These are phyloP conservation scores for Aeoliscus strigatus DNA, from an alignment of 2,797 vertebrate genomes.

Conservation along the genomic window DNA sequence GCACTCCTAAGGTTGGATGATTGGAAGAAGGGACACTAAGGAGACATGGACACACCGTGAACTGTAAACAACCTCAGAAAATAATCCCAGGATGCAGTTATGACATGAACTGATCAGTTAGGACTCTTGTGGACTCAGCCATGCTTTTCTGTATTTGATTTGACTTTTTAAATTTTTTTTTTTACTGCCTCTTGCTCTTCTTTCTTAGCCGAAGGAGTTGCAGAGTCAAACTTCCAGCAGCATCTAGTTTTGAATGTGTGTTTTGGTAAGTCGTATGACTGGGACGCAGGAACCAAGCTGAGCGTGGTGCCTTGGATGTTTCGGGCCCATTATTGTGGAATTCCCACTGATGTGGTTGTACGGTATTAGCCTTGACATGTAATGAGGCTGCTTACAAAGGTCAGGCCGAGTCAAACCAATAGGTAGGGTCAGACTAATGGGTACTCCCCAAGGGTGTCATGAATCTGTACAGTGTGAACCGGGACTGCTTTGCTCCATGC, in stretches of 20 bases:
- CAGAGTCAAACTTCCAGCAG: constrained; percentile 3
- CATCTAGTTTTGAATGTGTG: constrained; percentile 14
- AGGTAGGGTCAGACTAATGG: constrained; percentile 47
- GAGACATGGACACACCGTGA: constrained; percentile 34
- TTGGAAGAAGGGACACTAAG: constrained; percentile 47
- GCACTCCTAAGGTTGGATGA: constrained; percentile 16
- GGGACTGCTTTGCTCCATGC: constrained; percentile 21
- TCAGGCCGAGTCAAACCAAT: constrained; percentile 51
- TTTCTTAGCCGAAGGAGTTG: no score
- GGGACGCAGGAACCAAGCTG: constrained; percentile 23
- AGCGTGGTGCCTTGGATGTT: constrained; percentile 29
- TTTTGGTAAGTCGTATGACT: constrained; percentile 10
- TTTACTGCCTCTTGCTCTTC: no score
- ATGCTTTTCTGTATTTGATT: no score
- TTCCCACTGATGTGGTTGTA: constrained; percentile 50
- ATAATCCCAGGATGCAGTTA: no score
- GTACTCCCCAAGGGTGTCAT: constrained; percentile 50
- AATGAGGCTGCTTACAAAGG: constrained; percentile 50
- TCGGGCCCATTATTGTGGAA: constrained; percentile 54
- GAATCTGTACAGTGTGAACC: constrained; percentile 38
- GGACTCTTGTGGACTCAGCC: no score
- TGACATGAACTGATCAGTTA: no score
- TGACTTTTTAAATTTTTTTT: constrained; percentile 12
- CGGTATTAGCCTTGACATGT: constrained; percentile 54
- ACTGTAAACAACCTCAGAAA: constrained; percentile 23